Percentiles rank a stretch among this genome's conserved stretches.
Evolutionary conservation across 2,113 vertebrate species (phyloP).

Genomic region (Trichomycterus rosablanca): DNA sequence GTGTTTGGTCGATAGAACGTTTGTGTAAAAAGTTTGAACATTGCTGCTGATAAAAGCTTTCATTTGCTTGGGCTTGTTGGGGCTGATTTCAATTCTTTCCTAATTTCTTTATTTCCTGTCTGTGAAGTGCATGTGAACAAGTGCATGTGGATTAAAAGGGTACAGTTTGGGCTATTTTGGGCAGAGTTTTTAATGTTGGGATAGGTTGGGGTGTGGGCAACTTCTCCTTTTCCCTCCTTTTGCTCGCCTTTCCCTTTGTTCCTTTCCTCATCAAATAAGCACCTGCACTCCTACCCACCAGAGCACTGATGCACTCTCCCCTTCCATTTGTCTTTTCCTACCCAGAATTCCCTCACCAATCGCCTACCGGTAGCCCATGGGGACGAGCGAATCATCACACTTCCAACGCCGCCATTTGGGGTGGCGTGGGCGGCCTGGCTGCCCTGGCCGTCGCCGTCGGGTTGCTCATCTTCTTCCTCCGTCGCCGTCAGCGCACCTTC

Average conservation of each 20-base stretch:
- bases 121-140: no score
- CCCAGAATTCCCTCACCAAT: constrained; percentile 93
- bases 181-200: not conserved
- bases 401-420: constrained; percentile 79
- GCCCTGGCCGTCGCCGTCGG: constrained; percentile 78
- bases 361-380: constrained; percentile 57
- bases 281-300: constrained; percentile 72
- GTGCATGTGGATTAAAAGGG: no score
- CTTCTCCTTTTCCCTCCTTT: constrained; percentile 48
- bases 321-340: constrained; percentile 97
- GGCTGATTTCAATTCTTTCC: no score
- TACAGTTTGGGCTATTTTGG: not conserved
- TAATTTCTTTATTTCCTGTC: no score
- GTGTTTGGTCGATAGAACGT: no score
- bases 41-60: no score
- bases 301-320: constrained; percentile 89
- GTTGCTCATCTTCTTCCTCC: constrained; percentile 83
- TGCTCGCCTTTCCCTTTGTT: constrained; percentile 70
- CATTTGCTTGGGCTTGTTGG: no score
- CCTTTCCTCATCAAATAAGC: constrained; percentile 52
- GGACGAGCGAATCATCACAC: constrained; percentile 64
- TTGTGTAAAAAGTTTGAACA: no score
- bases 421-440: constrained; percentile 79
- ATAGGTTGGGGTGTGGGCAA: constrained; percentile 18
- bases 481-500: constrained; percentile 94